Base-by-base conservation (phyloP, 2,888 invertebrate species). In the Cerastis rubricosa region DNA sequence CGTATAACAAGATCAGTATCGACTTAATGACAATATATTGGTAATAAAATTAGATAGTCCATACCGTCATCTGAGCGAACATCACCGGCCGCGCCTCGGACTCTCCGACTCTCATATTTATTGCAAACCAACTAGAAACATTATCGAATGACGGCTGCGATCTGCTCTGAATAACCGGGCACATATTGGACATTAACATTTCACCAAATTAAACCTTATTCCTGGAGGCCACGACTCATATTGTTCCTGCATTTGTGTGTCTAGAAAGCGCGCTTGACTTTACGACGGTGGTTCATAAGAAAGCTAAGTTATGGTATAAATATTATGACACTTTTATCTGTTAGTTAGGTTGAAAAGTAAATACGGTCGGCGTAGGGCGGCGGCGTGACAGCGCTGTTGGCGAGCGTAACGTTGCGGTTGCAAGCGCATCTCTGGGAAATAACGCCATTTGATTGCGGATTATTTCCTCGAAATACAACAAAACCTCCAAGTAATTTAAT, bases 11-110 rank as follows among this genome's bases (percentile, higher is more conserved):
- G 96, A 96, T 96, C 96, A 96, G 96, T 96, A 96, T 96, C 96
- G 94, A 94, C 95, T 95, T 96, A 96, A 96, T 96, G 96, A 96
- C 96, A 96, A 96, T 96, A 96, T 96, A 96, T 96, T 96, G 96
- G 96, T 96, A 95, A 96, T 96, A 96, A 96, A 96, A 95, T 96
- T 96, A 96, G 96, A 96, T 96, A 96, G 96, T 94, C 95, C 93
- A 93, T 93, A 92, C 93, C 95, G 95, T 96, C 96, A 96, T 94
- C 93, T 92, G 89, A 91, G 91, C 91, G 93, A 94, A 95, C 95
- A 95, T 94, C 95, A 93, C 90, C 89, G 88, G 88, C 90, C 90
- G 89, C 82, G 88, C 88, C 90, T 89, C 90, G 89, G 85, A 90
- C 91, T 89, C 88, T 89, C 91, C 92, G 92, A 95, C 93, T 95